phyloP scores from a whole-genome alignment of 2,888 invertebrate genomes.

The Agapostemon virescens region DNA sequence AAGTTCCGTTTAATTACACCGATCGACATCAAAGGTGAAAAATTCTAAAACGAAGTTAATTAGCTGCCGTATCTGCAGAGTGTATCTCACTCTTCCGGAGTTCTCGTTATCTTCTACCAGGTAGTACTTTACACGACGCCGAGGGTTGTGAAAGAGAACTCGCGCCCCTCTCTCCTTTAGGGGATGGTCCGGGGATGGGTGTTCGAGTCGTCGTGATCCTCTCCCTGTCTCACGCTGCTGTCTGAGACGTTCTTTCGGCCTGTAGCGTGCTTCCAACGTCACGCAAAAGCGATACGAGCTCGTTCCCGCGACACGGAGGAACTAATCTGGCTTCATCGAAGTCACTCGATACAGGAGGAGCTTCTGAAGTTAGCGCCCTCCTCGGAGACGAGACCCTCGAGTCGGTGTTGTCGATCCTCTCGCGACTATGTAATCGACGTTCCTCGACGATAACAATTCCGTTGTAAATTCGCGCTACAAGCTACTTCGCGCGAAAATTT shows the following conservation, averaged over 20 bases:
- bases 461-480: not conserved
- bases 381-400: slow-evolving; percentile 18
- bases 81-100: not conserved
- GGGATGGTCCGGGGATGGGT: not conserved
- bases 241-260: slow-evolving; percentile 32
- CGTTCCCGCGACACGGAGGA: slow-evolving; percentile 35
- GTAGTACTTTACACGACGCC: not conserved
- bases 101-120: slow-evolving; percentile 17
- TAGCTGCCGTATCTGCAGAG: not conserved
- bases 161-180: not conserved
- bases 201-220: not conserved
- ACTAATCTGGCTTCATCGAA: slow-evolving; percentile 67
- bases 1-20: slow-evolving; percentile 15
- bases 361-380: slow-evolving; percentile 59
- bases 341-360: slow-evolving; percentile 54
- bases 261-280: slow-evolving; percentile 30
- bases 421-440: slow-evolving; percentile 39
- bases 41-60: slow-evolving; percentile 31
- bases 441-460: not conserved
- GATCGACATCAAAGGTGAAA: not conserved
- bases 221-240: not conserved
- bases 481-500: too few species aligned
- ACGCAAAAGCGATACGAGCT: slow-evolving; percentile 46
- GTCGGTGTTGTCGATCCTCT: slow-evolving; percentile 33
- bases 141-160: not conserved